Evolutionary conservation across 2,113 vertebrate species (phyloP).

Genomic region (Paradoxurus hermaphroditus): DNA sequence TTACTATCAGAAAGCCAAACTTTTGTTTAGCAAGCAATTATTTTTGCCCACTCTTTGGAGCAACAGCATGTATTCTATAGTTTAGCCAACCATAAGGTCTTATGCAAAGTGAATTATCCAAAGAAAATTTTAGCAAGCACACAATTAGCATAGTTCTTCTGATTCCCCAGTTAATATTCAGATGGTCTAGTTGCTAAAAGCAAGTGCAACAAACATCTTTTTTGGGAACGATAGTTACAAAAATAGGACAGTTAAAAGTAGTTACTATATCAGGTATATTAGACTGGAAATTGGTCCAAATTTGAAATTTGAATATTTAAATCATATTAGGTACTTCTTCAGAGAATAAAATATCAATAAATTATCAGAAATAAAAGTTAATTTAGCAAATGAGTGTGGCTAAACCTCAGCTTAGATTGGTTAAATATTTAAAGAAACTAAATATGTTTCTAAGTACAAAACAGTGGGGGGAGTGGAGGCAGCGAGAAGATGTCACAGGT

Average conservation of each 20-base stretch:
- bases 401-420: neutral
- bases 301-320: neutral
- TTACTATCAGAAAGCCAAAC: neutral
- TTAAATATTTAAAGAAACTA: neutral
- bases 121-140: constrained; percentile 4
- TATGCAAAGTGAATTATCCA: neutral
- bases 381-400: neutral
- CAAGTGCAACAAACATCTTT: neutral
- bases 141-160: neutral
- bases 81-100: neutral
- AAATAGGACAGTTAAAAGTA: neutral
- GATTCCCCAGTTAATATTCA: neutral
- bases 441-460: neutral
- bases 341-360: neutral
- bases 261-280: neutral
- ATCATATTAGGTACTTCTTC: neutral
- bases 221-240: neutral
- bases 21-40: neutral
- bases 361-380: neutral
- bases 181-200: neutral
- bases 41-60: neutral
- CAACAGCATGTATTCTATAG: neutral
- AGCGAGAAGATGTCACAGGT: neutral
- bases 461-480: neutral
- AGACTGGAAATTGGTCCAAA: neutral